Evolutionary conservation across 2,888 invertebrate genomes (phyloP).

Genomic region (Diloba caeruleocephala): DNA sequence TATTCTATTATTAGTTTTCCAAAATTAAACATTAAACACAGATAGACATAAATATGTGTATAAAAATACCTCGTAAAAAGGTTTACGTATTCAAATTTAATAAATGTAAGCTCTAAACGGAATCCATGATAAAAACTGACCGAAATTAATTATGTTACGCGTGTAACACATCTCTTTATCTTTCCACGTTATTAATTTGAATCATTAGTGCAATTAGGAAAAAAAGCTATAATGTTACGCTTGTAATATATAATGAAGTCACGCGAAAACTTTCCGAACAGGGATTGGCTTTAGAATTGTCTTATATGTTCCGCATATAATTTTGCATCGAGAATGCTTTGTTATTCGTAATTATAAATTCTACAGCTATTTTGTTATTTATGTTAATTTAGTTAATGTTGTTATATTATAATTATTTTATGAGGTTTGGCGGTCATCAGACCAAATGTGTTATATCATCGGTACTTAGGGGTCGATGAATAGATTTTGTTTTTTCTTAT

Average conservation of each 20-base stretch:
- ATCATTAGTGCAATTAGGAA: constrained; percentile 67
- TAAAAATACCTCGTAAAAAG: not conserved
- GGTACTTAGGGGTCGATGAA: constrained; percentile 9
- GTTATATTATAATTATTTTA: constrained; percentile 41
- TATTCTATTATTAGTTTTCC: no score
- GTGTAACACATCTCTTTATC: constrained; percentile 64
- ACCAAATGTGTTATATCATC: constrained; percentile 39
- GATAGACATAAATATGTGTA: not conserved
- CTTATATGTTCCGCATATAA: constrained; percentile 42
- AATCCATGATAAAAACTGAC: constrained; percentile 38
- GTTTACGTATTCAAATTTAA: constrained; percentile 15
- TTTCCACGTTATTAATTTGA: constrained; percentile 67
- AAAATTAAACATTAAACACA: no score
- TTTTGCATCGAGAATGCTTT: constrained; percentile 40
- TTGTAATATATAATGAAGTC: constrained; percentile 60
- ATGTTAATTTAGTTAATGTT: no score
- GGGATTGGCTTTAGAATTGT: constrained; percentile 61
- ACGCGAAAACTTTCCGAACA: constrained; percentile 59
- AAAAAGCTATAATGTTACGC: constrained; percentile 63
- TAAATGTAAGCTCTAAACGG: constrained; percentile 24
- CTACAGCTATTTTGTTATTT: no score
- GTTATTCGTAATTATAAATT: constrained; percentile 43
- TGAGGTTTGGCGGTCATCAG: constrained; percentile 41
- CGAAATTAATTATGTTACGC: constrained; percentile 58
- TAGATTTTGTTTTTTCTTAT: constrained; percentile 16